Conservation (phyloP, 2,888 invertebrate genomes). For the Chymomyza procnemis region DNA sequence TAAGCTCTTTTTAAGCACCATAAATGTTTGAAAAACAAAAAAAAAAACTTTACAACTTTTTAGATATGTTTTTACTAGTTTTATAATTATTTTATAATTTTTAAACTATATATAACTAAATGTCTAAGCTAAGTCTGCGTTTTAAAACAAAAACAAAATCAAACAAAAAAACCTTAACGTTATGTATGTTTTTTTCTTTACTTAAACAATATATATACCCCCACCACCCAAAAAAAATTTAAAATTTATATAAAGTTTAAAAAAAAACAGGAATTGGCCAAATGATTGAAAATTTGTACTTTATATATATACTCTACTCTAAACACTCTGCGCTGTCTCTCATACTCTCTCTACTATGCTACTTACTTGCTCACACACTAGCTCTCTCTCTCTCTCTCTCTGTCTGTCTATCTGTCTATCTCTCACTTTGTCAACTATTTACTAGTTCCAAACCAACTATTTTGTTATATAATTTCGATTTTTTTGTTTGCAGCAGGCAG, state of each 20-base stretch:
- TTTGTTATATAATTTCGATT: conserved; percentile 21
- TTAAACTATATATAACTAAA: conserved; percentile 22
- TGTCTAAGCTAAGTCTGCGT: conserved; percentile 53
- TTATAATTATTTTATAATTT: conserved; percentile 18
- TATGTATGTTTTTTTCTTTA: conserved; percentile 42
- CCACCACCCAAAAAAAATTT: conserved; percentile 51
- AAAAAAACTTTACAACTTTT: too few species aligned
- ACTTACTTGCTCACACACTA: conserved; percentile 26
- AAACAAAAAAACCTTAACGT: conserved; percentile 23
- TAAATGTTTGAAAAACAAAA: conserved; percentile 20
- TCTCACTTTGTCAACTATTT: conserved; percentile 33
- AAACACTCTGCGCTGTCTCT: conserved; percentile 14
- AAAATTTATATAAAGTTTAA: conserved; percentile 44
- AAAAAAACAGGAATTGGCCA: conserved; percentile 76
- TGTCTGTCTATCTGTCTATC: too few species aligned
- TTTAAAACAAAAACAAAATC: not conserved
- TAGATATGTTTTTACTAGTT: conserved; percentile 5
- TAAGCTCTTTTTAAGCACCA: conserved; percentile 60
- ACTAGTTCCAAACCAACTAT: conserved; percentile 8
- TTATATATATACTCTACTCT: conserved; percentile 2
- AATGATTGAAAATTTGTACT: conserved; percentile 64
- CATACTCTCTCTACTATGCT: conserved; percentile 23
- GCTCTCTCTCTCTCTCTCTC: conserved; percentile 33
- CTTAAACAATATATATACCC: conserved; percentile 29
- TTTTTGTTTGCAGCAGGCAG: conserved; percentile 63